Percentiles rank a stretch among this genome's conserved stretches.
Evolutionary conservation across 2,797 vertebrate genomes (phyloP).

Genomic region (Platalea minor): DNA sequence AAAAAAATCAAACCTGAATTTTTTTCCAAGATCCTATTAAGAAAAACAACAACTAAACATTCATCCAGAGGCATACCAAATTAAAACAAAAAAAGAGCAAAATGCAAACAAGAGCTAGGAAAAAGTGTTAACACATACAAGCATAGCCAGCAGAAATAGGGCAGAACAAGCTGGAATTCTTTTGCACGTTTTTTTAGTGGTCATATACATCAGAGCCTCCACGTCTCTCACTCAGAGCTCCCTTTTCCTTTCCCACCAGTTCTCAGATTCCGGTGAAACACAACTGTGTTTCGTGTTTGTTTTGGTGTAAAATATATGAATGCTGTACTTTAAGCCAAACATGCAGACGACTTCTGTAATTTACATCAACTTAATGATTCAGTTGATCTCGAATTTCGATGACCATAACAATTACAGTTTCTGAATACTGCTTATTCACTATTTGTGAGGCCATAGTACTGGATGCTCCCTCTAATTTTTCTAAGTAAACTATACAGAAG

Average conservation of each 20-base stretch:
- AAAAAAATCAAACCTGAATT: too few species aligned
- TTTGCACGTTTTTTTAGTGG: background rate
- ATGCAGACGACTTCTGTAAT: background rate
- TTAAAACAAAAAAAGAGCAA: background rate
- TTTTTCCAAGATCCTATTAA: background rate
- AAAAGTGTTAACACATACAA: background rate
- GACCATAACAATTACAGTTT: background rate
- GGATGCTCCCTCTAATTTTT: background rate
- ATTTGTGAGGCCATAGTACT: background rate
- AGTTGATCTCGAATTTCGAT: background rate
- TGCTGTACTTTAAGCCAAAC: background rate
- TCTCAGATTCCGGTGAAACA: background rate
- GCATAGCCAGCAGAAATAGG: background rate
- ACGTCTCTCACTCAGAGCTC: background rate
- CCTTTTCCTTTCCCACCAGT: background rate
- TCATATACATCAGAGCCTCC: background rate
- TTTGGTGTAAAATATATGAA: background rate
- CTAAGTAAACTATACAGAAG: background rate
- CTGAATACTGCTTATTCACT: background rate
- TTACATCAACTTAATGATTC: background rate
- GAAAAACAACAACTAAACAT: background rate
- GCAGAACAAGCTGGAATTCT: background rate
- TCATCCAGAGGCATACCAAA: background rate
- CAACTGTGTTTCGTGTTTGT: background rate
- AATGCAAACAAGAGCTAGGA: background rate